phyloP scores from a whole-genome alignment of 2,797 vertebrate species.

The Hydrophis major region DNA sequence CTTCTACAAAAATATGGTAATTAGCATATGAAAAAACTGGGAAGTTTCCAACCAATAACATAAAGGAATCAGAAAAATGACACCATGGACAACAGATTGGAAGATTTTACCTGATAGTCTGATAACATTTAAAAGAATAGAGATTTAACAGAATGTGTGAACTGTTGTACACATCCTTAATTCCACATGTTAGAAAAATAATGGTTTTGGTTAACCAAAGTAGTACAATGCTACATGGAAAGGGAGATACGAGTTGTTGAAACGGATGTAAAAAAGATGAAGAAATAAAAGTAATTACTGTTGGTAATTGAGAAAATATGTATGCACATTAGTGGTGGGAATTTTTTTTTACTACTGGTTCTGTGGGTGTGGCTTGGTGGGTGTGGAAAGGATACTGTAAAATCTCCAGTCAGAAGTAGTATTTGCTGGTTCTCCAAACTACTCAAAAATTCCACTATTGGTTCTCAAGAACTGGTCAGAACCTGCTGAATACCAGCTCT shows the following conservation, averaged over 20 bases:
- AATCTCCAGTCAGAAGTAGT: too few relatives aligned
- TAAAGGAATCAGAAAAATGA: not conserved
- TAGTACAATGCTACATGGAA: not conserved
- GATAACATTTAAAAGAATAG: not conserved
- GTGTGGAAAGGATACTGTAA: too few relatives aligned
- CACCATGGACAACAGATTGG: not conserved
- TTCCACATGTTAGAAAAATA: not conserved
- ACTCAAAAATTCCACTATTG: too few relatives aligned
- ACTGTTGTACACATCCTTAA: not conserved
- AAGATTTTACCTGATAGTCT: not conserved
- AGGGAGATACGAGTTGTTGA: not conserved
- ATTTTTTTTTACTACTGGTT: too few relatives aligned
- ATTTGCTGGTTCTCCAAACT: too few relatives aligned
- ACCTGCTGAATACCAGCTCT: too few relatives aligned
- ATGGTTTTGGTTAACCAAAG: not conserved
- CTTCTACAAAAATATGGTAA: not conserved
- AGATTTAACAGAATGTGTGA: not conserved
- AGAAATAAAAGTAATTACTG: not conserved
- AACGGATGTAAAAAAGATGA: not conserved
- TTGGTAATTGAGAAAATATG: not conserved
- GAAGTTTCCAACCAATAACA: not conserved
- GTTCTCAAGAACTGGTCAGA: too few relatives aligned
- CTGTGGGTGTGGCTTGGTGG: too few relatives aligned
- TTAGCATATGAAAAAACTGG: not conserved
- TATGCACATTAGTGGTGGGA: too few relatives aligned